phyloP scores from a whole-genome alignment of 2,888 invertebrate genomes.

The Brenthis ino region DNA sequence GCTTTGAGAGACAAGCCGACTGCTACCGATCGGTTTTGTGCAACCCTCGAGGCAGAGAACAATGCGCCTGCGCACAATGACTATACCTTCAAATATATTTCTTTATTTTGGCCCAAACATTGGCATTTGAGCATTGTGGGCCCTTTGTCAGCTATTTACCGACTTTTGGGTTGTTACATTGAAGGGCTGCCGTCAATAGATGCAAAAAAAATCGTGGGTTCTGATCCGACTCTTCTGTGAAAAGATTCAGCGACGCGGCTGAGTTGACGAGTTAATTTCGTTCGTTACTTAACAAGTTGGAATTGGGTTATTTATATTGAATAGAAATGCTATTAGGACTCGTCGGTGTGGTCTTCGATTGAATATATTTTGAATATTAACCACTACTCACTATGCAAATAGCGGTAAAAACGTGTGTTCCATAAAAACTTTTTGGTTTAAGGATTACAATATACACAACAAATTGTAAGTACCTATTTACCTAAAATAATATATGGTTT shows the following conservation, averaged over 20 bases:
- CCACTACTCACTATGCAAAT: not conserved
- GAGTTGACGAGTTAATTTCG: constrained; percentile 47
- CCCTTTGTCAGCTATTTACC: constrained; percentile 78
- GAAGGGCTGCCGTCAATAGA: constrained; percentile 60
- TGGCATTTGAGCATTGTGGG: constrained; percentile 74
- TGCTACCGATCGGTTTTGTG: constrained; percentile 80
- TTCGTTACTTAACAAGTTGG: constrained; percentile 39
- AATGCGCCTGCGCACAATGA: constrained; percentile 67
- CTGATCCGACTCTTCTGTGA: constrained; percentile 52
- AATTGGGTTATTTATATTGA: constrained; percentile 39
- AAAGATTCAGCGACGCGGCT: constrained; percentile 57
- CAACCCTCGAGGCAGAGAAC: constrained; percentile 64
- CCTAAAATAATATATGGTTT: too few species aligned
- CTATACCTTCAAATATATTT: constrained; percentile 67
- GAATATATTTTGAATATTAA: constrained; percentile 9
- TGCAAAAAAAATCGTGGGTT: constrained; percentile 55
- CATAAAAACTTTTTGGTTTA: not conserved
- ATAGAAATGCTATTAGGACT: constrained; percentile 33
- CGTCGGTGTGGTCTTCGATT: constrained; percentile 34
- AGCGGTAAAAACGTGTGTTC: constrained; percentile 9
- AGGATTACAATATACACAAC: too few species aligned
- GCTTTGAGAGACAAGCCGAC: constrained; percentile 67
- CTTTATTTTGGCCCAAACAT: constrained; percentile 79
- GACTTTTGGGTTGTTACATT: constrained; percentile 76
- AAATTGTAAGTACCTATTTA: too few species aligned